Percentiles rank a stretch among this genome's conserved stretches.
phyloP scores from a whole-genome alignment of 2,888 invertebrate genomes.

The Campopleginae sp. region DNA sequence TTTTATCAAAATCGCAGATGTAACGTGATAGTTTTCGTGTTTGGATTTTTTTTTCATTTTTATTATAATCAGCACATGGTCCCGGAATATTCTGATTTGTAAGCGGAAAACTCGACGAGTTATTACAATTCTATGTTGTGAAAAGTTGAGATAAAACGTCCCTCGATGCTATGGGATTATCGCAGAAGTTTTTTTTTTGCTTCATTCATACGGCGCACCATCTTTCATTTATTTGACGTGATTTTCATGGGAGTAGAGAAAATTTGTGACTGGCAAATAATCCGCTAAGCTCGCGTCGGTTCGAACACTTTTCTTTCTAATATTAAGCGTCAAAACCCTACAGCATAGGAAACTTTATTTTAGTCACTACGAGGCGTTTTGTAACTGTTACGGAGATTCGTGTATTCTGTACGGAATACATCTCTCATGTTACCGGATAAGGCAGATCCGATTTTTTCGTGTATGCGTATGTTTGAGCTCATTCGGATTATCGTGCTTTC shows the following conservation, averaged over 20 bases:
- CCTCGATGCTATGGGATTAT: neutral
- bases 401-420: neutral
- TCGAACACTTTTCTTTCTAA: too few species aligned
- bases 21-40: neutral
- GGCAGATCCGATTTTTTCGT: conserved; percentile 15
- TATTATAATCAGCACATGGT: neutral
- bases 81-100: neutral
- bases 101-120: neutral
- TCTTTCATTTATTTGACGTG: neutral
- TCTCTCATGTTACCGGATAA: neutral
- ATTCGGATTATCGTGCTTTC: conserved; percentile 1
- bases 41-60: neutral
- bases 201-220: neutral
- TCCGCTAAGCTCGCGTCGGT: neutral
- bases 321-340: too few species aligned
- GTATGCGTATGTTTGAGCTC: neutral
- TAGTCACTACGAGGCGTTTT: neutral
- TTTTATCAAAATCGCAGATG: neutral
- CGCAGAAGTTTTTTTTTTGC: neutral
- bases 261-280: neutral
- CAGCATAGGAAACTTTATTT: too few species aligned
- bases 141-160: conserved; percentile 1
- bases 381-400: neutral
- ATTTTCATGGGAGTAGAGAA: conserved; percentile 4
- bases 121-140: neutral